A percentile compares a stretch with the other conserved stretches of the same genome.
Conservation (phyloP, 2,888 invertebrate genomes). For the Oscheius sp. region DNA sequence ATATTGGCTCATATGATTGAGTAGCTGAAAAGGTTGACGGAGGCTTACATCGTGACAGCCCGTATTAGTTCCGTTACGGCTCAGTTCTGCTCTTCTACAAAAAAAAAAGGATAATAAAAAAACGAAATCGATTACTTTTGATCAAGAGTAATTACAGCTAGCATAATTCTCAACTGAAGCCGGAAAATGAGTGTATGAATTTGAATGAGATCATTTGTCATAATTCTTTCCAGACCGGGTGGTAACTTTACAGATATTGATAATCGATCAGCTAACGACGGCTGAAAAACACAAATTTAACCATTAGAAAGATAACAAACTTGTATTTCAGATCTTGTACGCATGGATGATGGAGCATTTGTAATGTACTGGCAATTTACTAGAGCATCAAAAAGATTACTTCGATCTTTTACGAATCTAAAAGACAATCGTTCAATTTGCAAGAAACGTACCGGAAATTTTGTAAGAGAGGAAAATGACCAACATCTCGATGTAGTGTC, state of each 20-base stretch:
- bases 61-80: not conserved
- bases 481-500: slow-evolving; percentile 13
- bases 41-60: not conserved
- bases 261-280: slow-evolving; percentile 10
- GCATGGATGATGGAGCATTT: not conserved
- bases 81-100: slow-evolving; percentile 4
- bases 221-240: slow-evolving; percentile 2
- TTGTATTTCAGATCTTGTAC: not conserved
- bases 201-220: slow-evolving; percentile 6
- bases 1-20: not conserved
- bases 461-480: slow-evolving; percentile 5
- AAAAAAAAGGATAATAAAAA: not conserved
- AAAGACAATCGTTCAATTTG: not conserved
- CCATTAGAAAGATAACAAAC: not conserved
- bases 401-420: slow-evolving; percentile 3
- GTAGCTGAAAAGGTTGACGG: slow-evolving; percentile 4
- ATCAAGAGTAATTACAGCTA: slow-evolving; percentile 14
- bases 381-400: slow-evolving; percentile 19
- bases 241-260: not conserved
- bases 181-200: slow-evolving; percentile 22
- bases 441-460: not conserved
- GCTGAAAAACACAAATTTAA: not conserved
- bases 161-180: slow-evolving; percentile 19
- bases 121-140: not conserved
- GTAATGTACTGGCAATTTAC: not conserved